A percentile compares a stretch with the other conserved stretches of the same genome.
Conservation (phyloP, 2,113 vertebrate genomes). For the Cynopterus brachyotis region DNA sequence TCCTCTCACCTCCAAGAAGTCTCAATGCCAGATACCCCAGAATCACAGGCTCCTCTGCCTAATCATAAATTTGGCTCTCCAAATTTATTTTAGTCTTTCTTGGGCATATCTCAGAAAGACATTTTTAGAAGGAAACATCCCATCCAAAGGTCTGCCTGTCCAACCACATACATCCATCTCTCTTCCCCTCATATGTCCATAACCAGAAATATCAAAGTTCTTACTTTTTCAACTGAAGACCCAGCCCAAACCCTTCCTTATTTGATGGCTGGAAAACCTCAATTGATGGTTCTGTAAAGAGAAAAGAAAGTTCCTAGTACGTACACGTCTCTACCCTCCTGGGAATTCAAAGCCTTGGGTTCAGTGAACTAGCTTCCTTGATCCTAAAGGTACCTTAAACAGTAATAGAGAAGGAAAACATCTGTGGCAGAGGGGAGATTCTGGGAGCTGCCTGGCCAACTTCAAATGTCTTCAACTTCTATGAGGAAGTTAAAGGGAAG, state of each 20-base stretch:
- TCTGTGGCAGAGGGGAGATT: background rate
- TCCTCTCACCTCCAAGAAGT: background rate
- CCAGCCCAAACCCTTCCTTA: conserved; percentile 97
- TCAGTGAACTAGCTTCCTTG: background rate
- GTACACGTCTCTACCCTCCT: background rate
- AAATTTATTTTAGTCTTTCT: conserved; percentile 48
- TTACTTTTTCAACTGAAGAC: conserved; percentile 98
- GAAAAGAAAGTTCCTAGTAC: conserved; percentile 37
- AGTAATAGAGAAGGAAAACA: background rate
- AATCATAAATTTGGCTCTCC: background rate
- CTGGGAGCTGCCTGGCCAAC: conserved; percentile 13
- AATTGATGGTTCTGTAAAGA: conserved; percentile 93
- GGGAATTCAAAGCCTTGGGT: background rate
- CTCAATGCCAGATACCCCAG: background rate
- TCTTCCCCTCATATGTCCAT: background rate
- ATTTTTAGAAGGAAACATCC: background rate
- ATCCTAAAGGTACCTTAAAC: background rate
- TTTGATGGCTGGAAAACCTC: conserved; percentile 99
- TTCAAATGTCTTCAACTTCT: conserved; percentile 16
- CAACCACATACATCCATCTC: background rate
- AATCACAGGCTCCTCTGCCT: background rate
- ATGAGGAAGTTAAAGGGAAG: background rate
- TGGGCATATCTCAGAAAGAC: background rate
- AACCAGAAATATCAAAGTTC: conserved; percentile 62
- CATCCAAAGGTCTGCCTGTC: background rate